phyloP scores from a whole-genome alignment of 2,797 vertebrate species.

The Atherinosoma microstoma region DNA sequence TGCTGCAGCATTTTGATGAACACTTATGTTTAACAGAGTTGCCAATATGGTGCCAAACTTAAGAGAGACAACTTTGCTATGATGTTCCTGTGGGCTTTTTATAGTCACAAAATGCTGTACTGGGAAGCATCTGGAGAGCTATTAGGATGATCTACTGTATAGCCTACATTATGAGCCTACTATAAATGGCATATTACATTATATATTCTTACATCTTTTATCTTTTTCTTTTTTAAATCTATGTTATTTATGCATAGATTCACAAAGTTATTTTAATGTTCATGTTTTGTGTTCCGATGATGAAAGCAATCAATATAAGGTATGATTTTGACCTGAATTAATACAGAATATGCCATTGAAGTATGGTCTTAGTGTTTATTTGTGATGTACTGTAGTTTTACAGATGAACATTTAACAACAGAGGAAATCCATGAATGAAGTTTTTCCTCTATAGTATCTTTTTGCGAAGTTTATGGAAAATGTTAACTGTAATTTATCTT shows the following conservation, averaged over 20 bases:
- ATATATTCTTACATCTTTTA: background rate
- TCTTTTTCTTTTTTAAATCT: background rate
- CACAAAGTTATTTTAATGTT: background rate
- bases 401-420: background rate
- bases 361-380: background rate
- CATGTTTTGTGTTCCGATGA: background rate
- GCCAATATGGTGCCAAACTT: background rate
- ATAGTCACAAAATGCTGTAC: background rate
- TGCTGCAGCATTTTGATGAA: background rate
- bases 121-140: background rate
- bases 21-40: background rate
- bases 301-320: background rate
- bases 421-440: background rate
- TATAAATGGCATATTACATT: background rate
- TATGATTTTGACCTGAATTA: background rate
- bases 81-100: background rate
- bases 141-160: background rate
- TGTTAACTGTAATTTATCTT: background rate
- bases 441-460: background rate
- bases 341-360: background rate
- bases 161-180: background rate
- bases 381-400: background rate
- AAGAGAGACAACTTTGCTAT: background rate
- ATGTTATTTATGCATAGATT: background rate
- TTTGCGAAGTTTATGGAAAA: background rate